Base-by-base conservation (phyloP, 2,113 vertebrate species). In the Oxyura jamaicensis region DNA sequence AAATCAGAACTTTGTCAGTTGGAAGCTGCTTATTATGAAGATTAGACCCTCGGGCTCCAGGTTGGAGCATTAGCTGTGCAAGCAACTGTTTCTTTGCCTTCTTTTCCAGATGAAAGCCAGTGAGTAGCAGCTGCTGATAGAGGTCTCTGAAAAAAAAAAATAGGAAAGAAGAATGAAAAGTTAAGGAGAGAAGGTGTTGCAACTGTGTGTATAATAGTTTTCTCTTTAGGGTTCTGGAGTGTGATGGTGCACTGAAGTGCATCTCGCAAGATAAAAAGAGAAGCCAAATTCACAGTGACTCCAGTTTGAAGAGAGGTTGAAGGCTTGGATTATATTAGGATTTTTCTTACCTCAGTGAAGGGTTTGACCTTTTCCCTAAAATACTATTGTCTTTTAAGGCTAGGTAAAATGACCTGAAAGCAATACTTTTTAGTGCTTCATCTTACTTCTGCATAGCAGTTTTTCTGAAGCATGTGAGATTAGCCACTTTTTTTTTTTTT, bases 21-120 rank as follows among this genome's bases (percentile, higher is more conserved):
- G 91, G 92, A 97, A 96, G 86, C 74, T 96, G 92, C 92, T 95
- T 96, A 83, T 97, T 92, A 93, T 79, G 89, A 95, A 97, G 92
- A 95, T 97, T 86, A 98, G 96, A 95, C 93, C 78, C 85, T 93
- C 89, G 74, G 95, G 96, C 96, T 97, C 95, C 95, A 91, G 90
- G 84, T 67, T 63, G 20, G 86, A 88, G 94, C 95, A 90, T 94
- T 68, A 65, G 65, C 79, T 90, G 41, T 93, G 75, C 79, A 92
- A 88, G 95, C 96, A 96, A 96, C 46, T 42, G 92, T 86, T 91
- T 66, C 94, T 92, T 88, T 83, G 63, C 62, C 60, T 58, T 71
- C 83, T 91, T 86, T 86, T 81, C 44, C 96, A 92, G 68, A 84
- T 5, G 44, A 97, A 96, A 96, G 90, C 83, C 91, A 89, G 59